Conservation (phyloP, 2,113 vertebrate genomes). For the Clarias macrocephalus region DNA sequence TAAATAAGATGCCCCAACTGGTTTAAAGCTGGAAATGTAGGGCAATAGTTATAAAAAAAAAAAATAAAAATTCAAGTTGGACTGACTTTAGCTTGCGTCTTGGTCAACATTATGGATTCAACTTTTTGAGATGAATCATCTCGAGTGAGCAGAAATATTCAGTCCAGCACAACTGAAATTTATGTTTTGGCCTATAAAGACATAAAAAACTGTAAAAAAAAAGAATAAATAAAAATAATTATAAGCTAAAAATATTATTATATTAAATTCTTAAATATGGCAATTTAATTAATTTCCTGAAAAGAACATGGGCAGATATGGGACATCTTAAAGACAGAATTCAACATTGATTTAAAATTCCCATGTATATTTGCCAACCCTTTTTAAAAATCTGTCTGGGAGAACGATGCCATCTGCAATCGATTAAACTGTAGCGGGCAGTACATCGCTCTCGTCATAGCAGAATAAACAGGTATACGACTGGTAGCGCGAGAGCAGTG, state of each 20-base stretch:
- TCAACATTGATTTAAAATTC: not conserved
- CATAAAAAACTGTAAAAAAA: not conserved
- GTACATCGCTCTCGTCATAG: no score
- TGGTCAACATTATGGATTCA: not conserved
- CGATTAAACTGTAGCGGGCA: no score
- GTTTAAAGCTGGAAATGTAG: not conserved
- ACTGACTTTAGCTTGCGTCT: not conserved
- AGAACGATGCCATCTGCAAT: no score
- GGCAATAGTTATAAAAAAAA: not conserved
- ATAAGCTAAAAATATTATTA: no score
- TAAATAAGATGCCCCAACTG: not conserved
- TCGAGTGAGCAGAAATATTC: not conserved
- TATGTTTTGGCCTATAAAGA: not conserved
- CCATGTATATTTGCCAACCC: no score
- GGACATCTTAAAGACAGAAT: not conserved
- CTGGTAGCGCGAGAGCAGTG: no score
- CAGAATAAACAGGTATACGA: no score
- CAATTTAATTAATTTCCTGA: not conserved
- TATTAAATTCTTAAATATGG: not conserved
- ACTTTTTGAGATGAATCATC: not conserved
- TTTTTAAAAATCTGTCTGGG: no score
- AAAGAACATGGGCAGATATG: not conserved
- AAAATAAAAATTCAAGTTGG: no score
- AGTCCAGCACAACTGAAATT: not conserved
- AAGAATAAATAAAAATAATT: not conserved